Base-by-base conservation (phyloP, 2,113 vertebrate species). In the Pipa parva region DNA sequence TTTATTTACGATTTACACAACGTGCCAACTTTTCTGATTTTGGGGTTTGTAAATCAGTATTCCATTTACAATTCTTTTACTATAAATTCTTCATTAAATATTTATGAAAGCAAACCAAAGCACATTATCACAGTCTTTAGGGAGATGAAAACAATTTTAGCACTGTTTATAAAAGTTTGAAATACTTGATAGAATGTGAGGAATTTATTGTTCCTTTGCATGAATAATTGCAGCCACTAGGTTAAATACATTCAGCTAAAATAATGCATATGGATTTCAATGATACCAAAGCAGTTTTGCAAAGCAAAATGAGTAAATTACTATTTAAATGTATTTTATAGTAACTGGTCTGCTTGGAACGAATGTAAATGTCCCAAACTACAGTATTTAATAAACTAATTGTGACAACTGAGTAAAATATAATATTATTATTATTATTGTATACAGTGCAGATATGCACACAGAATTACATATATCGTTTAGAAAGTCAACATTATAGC, bases 91-190 rank as follows among this genome's bases (percentile, higher is more conserved):
- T 67, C 55, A 77, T 79, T 77, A 84, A 81, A 79, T 42, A 73
- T 79, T 80, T 13, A 78, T 59, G 77, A 61, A 51, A 60, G 51
- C 63, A 24, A 75, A 51, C 25, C 48, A 73, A 48, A 63, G 74
- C 65, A 71, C 33, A 50, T 76, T 63, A 75, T 45, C 39, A 22
- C 68, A 72, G 21, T 26, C 51, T 60, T 69, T 63, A 56, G 59
- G 71, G 62, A 67, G 72, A n/a, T n/a, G n/a, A 76, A 75, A 26
- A 65, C 72, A 60, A 74, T 77, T 77, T 81, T 75, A 75, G 73
- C 62, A 77, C 10, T 59, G 49, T 79, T 79, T 25, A 62, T 73
- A 46, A 39, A 50, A 21, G 2, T 66, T 76, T 79, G 78, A 77
- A 74, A 80, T 79, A 74, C 61, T 77, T 80, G 62, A 65, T 68